These are phyloP conservation scores for Cryptotis parvus DNA, from an alignment of 2,113 vertebrate species.

Conservation along the genomic window DNA sequence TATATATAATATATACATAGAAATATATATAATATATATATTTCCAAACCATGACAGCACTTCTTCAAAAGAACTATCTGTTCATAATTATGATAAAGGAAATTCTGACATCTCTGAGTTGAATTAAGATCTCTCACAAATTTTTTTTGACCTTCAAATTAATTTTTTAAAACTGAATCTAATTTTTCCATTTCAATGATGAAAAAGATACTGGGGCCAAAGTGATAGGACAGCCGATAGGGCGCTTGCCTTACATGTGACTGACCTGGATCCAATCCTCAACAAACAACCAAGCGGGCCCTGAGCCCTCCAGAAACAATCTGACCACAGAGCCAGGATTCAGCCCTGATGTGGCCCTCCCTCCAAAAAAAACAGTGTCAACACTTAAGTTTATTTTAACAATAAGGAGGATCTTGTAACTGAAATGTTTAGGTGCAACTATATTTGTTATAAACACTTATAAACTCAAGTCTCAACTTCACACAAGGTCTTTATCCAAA, in stretches of 20 bases:
- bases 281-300: too few relatives aligned
- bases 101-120: slow-evolving; percentile 50
- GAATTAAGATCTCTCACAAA: slow-evolving; percentile 7
- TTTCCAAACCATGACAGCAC: neutral
- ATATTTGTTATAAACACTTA: slow-evolving; percentile 22
- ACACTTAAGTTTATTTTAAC: slow-evolving; percentile 11
- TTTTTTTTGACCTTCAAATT: slow-evolving; percentile 25
- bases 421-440: slow-evolving; percentile 2
- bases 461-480: slow-evolving; percentile 44
- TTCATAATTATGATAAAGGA: slow-evolving; percentile 36
- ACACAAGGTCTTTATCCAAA: slow-evolving; percentile 43
- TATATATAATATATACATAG: too few relatives aligned
- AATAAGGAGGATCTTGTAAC: slow-evolving; percentile 16
- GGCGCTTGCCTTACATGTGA: too few relatives aligned
- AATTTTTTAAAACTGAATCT: slow-evolving; percentile 40
- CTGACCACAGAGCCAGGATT: too few relatives aligned
- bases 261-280: too few relatives aligned
- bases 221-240: too few relatives aligned
- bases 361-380: too few relatives aligned
- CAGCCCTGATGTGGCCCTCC: too few relatives aligned
- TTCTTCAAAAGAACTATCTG: slow-evolving; percentile 8
- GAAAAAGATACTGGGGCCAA: neutral
- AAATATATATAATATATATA: neutral
- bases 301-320: too few relatives aligned
- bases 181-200: slow-evolving; percentile 33